Evolutionary conservation across 2,888 invertebrate species (phyloP).

Genomic region (Salpingus planirostris): DNA sequence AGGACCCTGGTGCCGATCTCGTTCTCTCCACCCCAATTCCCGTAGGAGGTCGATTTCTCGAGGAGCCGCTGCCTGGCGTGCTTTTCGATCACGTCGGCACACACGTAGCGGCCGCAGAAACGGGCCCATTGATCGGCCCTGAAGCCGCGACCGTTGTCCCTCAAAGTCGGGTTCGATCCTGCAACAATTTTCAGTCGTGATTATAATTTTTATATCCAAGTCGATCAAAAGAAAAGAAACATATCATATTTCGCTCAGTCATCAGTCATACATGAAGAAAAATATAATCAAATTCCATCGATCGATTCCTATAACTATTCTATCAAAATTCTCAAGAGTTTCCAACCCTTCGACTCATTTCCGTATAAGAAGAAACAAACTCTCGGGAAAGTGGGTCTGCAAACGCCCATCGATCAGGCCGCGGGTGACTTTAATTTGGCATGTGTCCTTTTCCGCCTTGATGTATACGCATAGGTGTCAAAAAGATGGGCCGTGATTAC

Average conservation of each 20-base stretch:
- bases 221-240: background rate
- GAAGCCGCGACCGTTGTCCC: constrained; percentile 58
- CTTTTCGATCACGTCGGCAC: constrained; percentile 63
- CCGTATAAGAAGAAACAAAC: too few relatives aligned
- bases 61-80: constrained; percentile 50
- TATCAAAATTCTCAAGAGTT: too few relatives aligned
- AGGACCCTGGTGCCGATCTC: constrained; percentile 47
- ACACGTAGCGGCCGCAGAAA: constrained; percentile 60
- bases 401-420: too few relatives aligned
- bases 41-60: constrained; percentile 47
- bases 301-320: too few relatives aligned
- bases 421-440: too few relatives aligned
- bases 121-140: constrained; percentile 69
- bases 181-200: constrained; percentile 16
- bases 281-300: background rate
- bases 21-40: constrained; percentile 53
- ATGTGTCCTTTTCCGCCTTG: too few relatives aligned
- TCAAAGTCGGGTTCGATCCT: constrained; percentile 62
- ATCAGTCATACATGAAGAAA: background rate
- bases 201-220: too few relatives aligned
- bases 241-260: background rate
- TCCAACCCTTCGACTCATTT: too few relatives aligned
- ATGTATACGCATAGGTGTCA: background rate
- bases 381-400: too few relatives aligned
- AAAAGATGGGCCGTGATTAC: constrained; percentile 88